Conservation (phyloP, 2,888 invertebrate genomes). For the Dicranocentrus wangi region DNA sequence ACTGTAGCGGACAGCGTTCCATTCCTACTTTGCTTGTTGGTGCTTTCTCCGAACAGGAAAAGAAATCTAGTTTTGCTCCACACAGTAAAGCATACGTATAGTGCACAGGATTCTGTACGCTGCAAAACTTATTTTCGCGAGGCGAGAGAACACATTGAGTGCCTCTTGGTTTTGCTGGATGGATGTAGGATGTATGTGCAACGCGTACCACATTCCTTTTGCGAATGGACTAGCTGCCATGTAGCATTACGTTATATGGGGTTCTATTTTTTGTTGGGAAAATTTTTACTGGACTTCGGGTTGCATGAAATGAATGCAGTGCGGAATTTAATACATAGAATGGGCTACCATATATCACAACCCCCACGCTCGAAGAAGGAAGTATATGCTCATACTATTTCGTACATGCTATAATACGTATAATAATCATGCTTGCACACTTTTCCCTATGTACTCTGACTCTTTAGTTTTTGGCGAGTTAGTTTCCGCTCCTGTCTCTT, state of each 20-base stretch:
- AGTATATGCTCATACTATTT: background rate
- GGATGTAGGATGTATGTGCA: no score
- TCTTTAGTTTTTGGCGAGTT: slow-evolving; percentile 2
- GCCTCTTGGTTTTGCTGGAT: no score
- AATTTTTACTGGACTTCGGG: background rate
- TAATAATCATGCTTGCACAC: background rate
- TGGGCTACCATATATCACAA: background rate
- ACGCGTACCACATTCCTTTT: no score
- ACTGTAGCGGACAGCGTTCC: background rate
- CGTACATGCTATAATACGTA: background rate
- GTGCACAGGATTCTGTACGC: no score
- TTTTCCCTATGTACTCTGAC: background rate
- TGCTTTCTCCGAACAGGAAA: background rate
- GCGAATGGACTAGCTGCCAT: slow-evolving; percentile 9
- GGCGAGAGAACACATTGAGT: no score
- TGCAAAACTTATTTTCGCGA: slow-evolving; percentile 38
- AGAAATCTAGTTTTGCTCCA: background rate
- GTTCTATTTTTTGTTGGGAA: background rate
- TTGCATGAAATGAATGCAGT: slow-evolving; percentile 16
- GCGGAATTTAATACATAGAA: slow-evolving; percentile 40
- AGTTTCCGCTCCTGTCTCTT: background rate
- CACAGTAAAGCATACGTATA: no score
- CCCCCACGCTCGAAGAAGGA: background rate
- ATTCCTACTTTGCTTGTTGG: background rate
- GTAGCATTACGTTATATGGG: background rate